Percentiles rank a stretch among this genome's conserved stretches.
These are phyloP conservation scores for Andrena minutula DNA, from an alignment of 2,888 invertebrate genomes.

Conservation along the genomic window DNA sequence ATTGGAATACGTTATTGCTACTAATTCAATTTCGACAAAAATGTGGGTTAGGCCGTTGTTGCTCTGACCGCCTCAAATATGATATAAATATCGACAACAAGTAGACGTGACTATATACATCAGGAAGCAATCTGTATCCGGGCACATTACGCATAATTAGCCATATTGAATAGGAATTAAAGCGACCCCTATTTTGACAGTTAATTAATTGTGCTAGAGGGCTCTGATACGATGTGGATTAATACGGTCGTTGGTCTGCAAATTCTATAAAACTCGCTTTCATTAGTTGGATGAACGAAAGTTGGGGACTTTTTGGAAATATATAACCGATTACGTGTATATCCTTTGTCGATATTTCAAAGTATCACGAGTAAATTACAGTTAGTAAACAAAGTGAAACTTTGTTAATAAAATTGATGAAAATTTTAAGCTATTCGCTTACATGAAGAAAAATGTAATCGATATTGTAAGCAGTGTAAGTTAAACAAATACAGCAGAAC, in stretches of 20 bases:
- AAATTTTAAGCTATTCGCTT: no score
- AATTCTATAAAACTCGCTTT: constrained; percentile 21
- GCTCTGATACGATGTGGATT: constrained; percentile 25
- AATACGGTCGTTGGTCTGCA: constrained; percentile 36
- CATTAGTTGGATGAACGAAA: constrained; percentile 14
- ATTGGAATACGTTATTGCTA: no score
- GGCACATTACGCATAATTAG: constrained; percentile 39
- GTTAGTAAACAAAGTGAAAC: background rate
- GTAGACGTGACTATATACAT: background rate
- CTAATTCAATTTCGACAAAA: no score
- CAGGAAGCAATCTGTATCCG: constrained; percentile 3
- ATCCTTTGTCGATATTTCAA: background rate
- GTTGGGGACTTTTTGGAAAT: background rate
- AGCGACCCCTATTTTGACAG: constrained; percentile 45
- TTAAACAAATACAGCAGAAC: no score
- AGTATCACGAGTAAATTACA: background rate
- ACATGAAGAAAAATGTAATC: no score
- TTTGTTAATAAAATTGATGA: background rate
- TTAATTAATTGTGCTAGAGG: constrained; percentile 41
- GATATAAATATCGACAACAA: background rate
- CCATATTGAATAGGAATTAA: constrained; percentile 35
- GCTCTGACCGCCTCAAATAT: no score
- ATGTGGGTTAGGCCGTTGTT: no score
- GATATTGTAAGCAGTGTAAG: no score
- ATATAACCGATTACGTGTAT: background rate